These are phyloP conservation scores for Champsocephalus esox DNA, from an alignment of 2,797 vertebrate species.

Conservation along the genomic window DNA sequence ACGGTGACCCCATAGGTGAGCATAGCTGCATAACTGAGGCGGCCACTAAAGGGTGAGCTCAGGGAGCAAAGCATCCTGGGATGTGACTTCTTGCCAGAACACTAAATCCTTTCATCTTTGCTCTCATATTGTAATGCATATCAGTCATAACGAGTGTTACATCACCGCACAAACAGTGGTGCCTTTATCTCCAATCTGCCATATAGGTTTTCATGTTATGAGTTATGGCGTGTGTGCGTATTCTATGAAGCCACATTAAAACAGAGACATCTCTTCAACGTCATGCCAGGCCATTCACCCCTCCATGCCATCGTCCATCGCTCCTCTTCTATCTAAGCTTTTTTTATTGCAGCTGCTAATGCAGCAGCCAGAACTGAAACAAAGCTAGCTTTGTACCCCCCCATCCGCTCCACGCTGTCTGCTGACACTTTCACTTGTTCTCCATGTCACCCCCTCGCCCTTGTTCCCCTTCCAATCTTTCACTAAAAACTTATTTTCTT, in stretches of 20 bases:
- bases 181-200: constrained; percentile 59
- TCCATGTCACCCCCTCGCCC: constrained; percentile 69
- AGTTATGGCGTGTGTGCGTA: constrained; percentile 66
- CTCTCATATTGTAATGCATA: constrained; percentile 66
- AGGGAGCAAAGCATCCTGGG: constrained; percentile 67
- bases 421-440: constrained; percentile 82
- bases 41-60: constrained; percentile 60
- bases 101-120: constrained; percentile 67
- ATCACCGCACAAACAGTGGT: constrained; percentile 61
- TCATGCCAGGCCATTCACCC: constrained; percentile 65
- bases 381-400: constrained; percentile 85
- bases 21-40: constrained; percentile 57
- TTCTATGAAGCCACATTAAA: constrained; percentile 64
- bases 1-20: constrained; percentile 68
- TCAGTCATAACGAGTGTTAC: constrained; percentile 67
- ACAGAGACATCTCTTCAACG: constrained; percentile 82
- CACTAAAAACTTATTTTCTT: constrained; percentile 79
- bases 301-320: constrained; percentile 64
- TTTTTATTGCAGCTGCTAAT: constrained; percentile 86
- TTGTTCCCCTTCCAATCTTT: constrained; percentile 76
- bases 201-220: constrained; percentile 53
- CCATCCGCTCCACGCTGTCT: constrained; percentile 61
- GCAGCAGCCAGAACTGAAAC: constrained; percentile 82
- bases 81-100: constrained; percentile 61
- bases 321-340: constrained; percentile 69